These are phyloP conservation scores for Rhamphomyia laevipes DNA, from an alignment of 2,888 invertebrate species.

Conservation along the genomic window DNA sequence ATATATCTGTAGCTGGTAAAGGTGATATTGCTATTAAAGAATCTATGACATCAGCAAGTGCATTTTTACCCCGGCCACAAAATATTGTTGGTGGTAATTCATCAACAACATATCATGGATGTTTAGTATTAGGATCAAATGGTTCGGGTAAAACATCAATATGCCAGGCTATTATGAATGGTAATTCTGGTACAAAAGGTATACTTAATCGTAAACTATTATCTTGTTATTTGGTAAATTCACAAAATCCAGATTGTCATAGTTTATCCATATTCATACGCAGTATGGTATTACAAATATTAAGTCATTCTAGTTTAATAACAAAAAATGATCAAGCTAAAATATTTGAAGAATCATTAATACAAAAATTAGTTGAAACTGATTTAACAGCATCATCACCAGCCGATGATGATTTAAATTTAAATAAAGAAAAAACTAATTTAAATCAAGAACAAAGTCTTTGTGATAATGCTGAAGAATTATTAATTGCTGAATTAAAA, in stretches of 20 bases:
- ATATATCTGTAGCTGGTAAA: no score
- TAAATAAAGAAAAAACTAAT: not conserved
- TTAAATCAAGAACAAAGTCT: constrained; percentile 17
- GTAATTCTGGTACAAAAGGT: constrained; percentile 37
- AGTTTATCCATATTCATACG: constrained; percentile 77
- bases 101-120: constrained; percentile 52
- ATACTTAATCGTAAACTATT: constrained; percentile 58
- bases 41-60: constrained; percentile 2
- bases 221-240: constrained; percentile 80
- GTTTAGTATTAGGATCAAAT: constrained; percentile 79
- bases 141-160: constrained; percentile 92
- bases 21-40: constrained; percentile 15
- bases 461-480: constrained; percentile 33
- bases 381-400: not conserved
- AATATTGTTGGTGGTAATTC: constrained; percentile 19
- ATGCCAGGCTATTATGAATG: constrained; percentile 53
- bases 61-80: not conserved
- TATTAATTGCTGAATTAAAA: constrained; percentile 34
- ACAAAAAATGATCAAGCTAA: constrained; percentile 29
- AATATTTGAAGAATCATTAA: constrained; percentile 25
- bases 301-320: constrained; percentile 49
- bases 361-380: not conserved
- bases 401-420: not conserved
- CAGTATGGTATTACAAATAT: constrained; percentile 71
- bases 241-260: constrained; percentile 73